Evolutionary conservation across 2,113 vertebrate species (phyloP), one percentile per base, ranked within the genome.

Genomic region (Myotis lucifugus): DNA sequence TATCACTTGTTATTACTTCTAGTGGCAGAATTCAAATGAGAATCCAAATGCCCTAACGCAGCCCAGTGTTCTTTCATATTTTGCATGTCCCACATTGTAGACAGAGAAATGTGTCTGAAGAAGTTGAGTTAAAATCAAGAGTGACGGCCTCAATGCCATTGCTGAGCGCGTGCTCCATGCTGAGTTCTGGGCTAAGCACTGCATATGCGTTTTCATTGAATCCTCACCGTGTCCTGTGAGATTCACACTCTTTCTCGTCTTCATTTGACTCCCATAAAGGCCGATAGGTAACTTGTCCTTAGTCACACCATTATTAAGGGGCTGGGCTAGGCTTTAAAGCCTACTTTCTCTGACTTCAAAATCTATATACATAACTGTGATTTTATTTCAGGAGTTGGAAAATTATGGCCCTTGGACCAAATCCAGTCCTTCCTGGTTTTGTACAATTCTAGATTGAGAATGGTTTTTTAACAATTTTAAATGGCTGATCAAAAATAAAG

Each of bases 381-480:
- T 29, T 95, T 88, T 91, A 59, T 76, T 76, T 48, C 14, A 72
- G 78, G 46, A 81, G 14, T 84, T 59, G 66, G 59, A 70, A 69
- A 73, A 54, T 23, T 74, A 10, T 5, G 18, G 70, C 52, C 32
- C 8, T 2, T 18, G 34, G 59, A 27, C 42, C 56, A 82, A 42
- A 85, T 85, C 4, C 6, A 17, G 50, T 50, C 4, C 2, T 54
- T 15, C 2, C 3, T 91, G 2, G 6, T 76, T 93, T 79, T 73
- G 15, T 88, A 18, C 14, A 81, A 23, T 52, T 29, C 72, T 25
- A 6, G 40, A 72, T 34, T 93, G 79, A 92, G 32, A 69, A 12
- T 73, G 3, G 8, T 82, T 79, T 79, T 46, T 90, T 84, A 61
- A 37, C 12, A 29, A 93, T 97, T 92, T 66, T 12, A 90, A 92